Evolutionary conservation across 1,140 invertebrate species (phyloP).

Genomic region (Drosophila arizonae): DNA sequence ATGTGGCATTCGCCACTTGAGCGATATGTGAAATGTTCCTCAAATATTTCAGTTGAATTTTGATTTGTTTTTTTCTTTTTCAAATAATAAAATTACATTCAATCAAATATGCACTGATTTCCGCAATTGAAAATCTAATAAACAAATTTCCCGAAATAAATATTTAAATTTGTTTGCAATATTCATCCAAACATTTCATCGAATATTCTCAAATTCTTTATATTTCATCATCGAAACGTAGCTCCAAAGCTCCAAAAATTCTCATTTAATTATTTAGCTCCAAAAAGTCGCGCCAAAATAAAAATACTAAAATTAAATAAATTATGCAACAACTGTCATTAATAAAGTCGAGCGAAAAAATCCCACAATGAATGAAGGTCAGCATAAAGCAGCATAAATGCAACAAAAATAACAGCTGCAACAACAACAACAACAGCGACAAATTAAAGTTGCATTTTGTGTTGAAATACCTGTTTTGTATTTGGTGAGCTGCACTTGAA

Average conservation of each 20-base stretch:
- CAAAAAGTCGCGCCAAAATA: slow-evolving; percentile 58
- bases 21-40: slow-evolving; percentile 3
- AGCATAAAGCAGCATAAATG: slow-evolving; percentile 75
- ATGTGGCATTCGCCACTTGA: slow-evolving; percentile 56
- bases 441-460: slow-evolving; percentile 73
- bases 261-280: slow-evolving; percentile 67
- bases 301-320: slow-evolving; percentile 66
- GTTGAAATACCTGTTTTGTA: slow-evolving; percentile 79
- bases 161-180: neutral
- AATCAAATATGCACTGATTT: slow-evolving; percentile 9
- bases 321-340: slow-evolving; percentile 80
- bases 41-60: neutral
- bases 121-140: neutral
- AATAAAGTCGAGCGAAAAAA: slow-evolving; percentile 73
- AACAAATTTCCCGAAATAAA: slow-evolving; percentile 18
- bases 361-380: slow-evolving; percentile 78
- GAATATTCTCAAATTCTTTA: neutral
- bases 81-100: neutral
- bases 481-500: slow-evolving; percentile 75
- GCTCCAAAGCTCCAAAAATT: slow-evolving; percentile 46
- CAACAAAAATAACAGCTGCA: slow-evolving; percentile 40
- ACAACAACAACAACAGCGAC: slow-evolving; percentile 24
- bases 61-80: neutral
- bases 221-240: slow-evolving; percentile 48
- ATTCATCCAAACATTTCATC: neutral